phyloP scores from a whole-genome alignment of 2,888 invertebrate species.

The Ennomos erosarius region DNA sequence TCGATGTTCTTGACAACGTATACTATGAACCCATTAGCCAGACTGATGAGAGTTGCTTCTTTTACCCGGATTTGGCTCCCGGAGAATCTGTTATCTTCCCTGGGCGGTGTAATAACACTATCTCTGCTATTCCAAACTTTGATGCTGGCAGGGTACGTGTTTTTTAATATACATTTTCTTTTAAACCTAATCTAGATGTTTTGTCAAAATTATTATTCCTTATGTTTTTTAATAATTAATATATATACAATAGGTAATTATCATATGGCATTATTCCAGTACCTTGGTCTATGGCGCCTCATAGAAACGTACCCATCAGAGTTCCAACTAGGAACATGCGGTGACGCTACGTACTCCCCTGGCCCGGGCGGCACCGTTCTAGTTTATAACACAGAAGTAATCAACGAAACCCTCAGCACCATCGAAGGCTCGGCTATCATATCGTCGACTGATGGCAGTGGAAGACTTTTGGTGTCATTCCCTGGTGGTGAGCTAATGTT shows the following conservation, averaged over 20 bases:
- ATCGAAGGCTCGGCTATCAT: conserved; percentile 58
- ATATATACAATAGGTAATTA: too few species aligned
- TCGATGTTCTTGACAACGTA: conserved; percentile 53
- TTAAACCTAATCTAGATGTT: background rate
- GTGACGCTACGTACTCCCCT: conserved; percentile 56
- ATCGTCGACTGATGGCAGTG: conserved; percentile 84
- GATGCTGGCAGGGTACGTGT: conserved; percentile 50
- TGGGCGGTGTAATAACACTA: conserved; percentile 60
- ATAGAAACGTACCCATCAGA: conserved; percentile 61
- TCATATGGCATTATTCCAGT: conserved; percentile 36
- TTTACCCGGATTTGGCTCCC: conserved; percentile 54
- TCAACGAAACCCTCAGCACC: conserved; percentile 48
- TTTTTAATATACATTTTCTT: too few species aligned
- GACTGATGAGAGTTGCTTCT: conserved; percentile 61
- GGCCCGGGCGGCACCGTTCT: conserved; percentile 43
- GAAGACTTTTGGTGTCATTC: conserved; percentile 86
- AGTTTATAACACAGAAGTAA: conserved; percentile 62
- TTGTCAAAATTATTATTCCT: background rate
- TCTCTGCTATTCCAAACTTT: conserved; percentile 56
- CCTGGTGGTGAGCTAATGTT: conserved; percentile 59
- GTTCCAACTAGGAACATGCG: conserved; percentile 62
- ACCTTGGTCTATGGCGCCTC: conserved; percentile 59
- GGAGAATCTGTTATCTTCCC: conserved; percentile 55
- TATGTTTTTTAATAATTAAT: too few species aligned
- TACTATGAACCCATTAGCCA: conserved; percentile 60